A percentile compares a stretch with the other conserved stretches of the same genome.
Conservation (phyloP, 2,888 invertebrate species). For the Tipula confusa region DNA sequence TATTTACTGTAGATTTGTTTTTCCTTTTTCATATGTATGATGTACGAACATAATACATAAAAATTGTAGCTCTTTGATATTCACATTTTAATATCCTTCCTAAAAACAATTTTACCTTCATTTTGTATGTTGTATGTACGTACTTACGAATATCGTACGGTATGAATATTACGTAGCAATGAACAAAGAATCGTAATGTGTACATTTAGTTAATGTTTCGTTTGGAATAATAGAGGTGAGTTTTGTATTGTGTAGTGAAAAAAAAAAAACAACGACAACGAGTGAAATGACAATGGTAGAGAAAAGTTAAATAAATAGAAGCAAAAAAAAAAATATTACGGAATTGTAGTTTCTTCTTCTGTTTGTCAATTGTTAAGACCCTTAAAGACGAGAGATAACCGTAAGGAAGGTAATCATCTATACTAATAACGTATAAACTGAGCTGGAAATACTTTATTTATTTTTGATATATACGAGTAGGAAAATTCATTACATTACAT, state of each 20-base stretch:
- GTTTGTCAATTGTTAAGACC: neutral
- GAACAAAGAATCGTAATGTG: neutral
- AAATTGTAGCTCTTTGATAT: conserved; percentile 14
- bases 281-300: neutral
- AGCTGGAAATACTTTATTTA: neutral
- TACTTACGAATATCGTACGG: neutral
- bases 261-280: neutral
- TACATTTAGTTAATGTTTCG: neutral
- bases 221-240: neutral
- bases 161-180: neutral
- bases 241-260: neutral
- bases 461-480: neutral
- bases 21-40: too few species aligned
- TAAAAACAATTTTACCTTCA: neutral
- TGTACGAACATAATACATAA: too few species aligned
- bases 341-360: neutral
- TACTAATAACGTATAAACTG: neutral
- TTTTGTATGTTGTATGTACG: neutral
- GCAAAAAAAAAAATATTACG: neutral
- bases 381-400: neutral
- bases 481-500: neutral
- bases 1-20: neutral
- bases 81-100: conserved; percentile 12
- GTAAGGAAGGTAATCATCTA: neutral
- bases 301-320: neutral